Evolutionary conservation across 2,797 vertebrate species (phyloP).

Genomic region (Eulemur rubriventer): DNA sequence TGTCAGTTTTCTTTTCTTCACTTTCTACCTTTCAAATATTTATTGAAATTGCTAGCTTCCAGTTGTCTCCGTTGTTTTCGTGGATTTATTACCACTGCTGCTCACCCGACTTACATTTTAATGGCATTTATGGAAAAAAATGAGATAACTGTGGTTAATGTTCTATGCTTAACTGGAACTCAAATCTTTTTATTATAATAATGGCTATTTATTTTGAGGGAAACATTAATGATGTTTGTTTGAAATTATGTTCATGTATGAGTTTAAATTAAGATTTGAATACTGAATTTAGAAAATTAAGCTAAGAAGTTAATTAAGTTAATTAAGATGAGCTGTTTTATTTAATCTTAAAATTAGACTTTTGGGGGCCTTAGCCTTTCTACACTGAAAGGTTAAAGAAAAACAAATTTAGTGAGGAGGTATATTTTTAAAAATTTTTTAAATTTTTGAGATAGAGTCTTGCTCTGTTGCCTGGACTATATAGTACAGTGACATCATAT

Average conservation of each 20-base stretch:
- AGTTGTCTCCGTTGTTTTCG: not conserved
- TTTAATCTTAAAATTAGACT: not conserved
- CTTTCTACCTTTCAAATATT: not conserved
- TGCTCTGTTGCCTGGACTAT: too few relatives aligned
- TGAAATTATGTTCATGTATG: not conserved
- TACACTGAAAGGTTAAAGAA: not conserved
- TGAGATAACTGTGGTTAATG: not conserved
- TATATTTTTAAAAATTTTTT: too few relatives aligned
- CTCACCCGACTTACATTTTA: not conserved
- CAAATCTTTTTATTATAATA: not conserved
- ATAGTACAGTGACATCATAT: too few relatives aligned
- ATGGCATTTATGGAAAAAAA: not conserved
- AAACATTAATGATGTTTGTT: not conserved
- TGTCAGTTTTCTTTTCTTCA: not conserved
- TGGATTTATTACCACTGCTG: not conserved
- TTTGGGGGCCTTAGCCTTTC: not conserved
- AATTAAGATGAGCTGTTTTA: not conserved
- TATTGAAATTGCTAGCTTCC: not conserved
- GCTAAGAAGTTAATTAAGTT: not conserved
- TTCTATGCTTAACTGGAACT: not conserved
- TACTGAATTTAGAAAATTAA: not conserved
- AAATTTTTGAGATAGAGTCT: too few relatives aligned
- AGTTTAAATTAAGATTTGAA: not conserved
- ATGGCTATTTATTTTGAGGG: not conserved
- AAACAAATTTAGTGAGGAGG: not conserved